phyloP scores from a whole-genome alignment of 2,888 invertebrate genomes.

The Oegoconia quadripuncta region DNA sequence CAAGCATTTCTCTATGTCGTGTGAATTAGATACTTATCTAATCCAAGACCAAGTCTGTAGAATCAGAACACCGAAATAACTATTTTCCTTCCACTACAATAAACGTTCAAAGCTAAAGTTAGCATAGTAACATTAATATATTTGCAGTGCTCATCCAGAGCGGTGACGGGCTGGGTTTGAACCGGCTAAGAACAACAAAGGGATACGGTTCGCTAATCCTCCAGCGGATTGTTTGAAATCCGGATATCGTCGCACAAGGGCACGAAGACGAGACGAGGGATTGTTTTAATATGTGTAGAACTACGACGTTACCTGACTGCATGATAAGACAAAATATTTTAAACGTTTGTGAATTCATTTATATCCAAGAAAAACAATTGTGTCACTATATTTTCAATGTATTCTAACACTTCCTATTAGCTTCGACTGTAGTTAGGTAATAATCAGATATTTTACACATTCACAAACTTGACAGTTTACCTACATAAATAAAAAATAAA shows the following conservation, averaged over 20 bases:
- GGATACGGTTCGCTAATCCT: slow-evolving; percentile 2
- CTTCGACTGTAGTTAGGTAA: too few species aligned
- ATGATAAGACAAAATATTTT: too few species aligned
- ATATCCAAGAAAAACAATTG: too few species aligned
- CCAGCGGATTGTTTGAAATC: slow-evolving; percentile 4
- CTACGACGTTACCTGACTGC: not conserved
- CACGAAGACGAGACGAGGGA: not conserved
- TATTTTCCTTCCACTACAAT: not conserved
- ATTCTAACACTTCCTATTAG: too few species aligned
- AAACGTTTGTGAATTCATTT: too few species aligned
- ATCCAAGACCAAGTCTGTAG: too few species aligned
- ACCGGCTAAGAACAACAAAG: slow-evolving; percentile 2
- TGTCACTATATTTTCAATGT: too few species aligned
- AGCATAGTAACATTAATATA: not conserved
- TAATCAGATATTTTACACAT: too few species aligned
- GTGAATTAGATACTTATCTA: too few species aligned
- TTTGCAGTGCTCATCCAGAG: not conserved
- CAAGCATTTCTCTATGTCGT: too few species aligned
- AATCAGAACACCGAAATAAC: not conserved
- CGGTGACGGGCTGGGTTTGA: not conserved
- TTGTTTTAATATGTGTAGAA: not conserved
- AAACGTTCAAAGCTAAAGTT: not conserved
- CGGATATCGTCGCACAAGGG: slow-evolving; percentile 1
- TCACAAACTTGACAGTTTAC: too few species aligned
- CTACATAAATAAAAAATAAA: too few species aligned